Conservation (phyloP, 2,888 invertebrate genomes). For the Orthonevra nobilis region DNA sequence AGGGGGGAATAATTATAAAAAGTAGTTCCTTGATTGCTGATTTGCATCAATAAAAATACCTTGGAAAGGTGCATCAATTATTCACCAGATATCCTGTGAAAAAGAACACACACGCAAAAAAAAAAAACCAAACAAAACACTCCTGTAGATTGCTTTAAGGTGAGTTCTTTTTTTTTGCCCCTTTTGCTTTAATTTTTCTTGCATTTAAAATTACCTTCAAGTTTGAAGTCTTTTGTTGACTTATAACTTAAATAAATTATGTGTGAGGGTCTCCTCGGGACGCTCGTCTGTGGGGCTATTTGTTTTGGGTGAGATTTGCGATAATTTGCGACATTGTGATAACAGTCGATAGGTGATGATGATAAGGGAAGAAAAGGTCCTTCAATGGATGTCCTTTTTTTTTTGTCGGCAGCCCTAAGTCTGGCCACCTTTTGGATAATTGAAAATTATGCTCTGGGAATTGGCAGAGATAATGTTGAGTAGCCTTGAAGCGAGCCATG, state of each 20-base stretch:
- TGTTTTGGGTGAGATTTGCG: too few species aligned
- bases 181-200: neutral
- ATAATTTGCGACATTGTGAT: too few species aligned
- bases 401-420: too few species aligned
- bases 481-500: too few species aligned
- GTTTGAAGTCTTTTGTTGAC: too few species aligned
- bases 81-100: constrained; percentile 44
- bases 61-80: constrained; percentile 26
- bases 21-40: constrained; percentile 63
- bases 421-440: too few species aligned
- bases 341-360: too few species aligned
- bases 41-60: constrained; percentile 51
- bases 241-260: too few species aligned
- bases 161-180: constrained; percentile 22
- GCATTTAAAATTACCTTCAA: too few species aligned
- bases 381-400: constrained; percentile 4
- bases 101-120: too few species aligned
- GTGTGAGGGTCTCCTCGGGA: neutral
- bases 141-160: constrained; percentile 39
- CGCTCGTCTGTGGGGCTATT: constrained; percentile 7
- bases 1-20: constrained; percentile 56
- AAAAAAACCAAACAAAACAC: neutral
- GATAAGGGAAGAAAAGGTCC: neutral
- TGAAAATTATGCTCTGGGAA: too few species aligned
- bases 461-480: too few species aligned